Base-by-base conservation (phyloP, 2,888 invertebrate species). In the Melikaiella ostensackeni region DNA sequence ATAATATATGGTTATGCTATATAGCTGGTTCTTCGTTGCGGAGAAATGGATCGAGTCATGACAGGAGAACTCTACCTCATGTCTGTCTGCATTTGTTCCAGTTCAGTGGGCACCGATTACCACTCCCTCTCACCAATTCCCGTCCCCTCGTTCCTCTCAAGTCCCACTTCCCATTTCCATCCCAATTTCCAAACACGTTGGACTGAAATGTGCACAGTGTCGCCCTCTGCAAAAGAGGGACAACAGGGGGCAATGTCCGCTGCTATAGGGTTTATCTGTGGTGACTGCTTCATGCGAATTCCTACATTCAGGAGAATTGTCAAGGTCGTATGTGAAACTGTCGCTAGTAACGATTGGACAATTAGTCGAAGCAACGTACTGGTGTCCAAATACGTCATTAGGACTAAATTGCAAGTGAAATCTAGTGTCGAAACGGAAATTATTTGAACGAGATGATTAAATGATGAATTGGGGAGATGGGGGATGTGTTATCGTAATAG, bases 11-110 rank as follows among this genome's bases (percentile, higher is more conserved):
- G 46, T 70, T 55, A 70, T 70, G 50, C 11, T 70, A 13, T 70
- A 70, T 55, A 30, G 24, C 46, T 66, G 70, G 70, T 50, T 70
- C 70, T 27, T 59, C 30, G 30, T 70, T 70, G 70, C n/a, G 30
- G 50, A 50, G 70, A 70, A 70, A 70, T 70, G 50, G 19, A 70
- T 70, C 50, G 50, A 70, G 50, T 70, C 70, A 70, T 70, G 70
- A 70, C 70, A 70, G 70, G 50, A 77, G 81, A 78, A 79, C 83
- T 84, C 84, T 81, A 82, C 82, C 84, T 85, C 86, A 83, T 84
- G 88, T 89, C 88, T 86, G 86, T 88, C 86, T 87, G 84, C 86
- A 85, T 89, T 89, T 88, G 88, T 89, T 89, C 88, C 88, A 88
- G 86, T 88, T 88, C 89, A 88, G 84, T 87, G 89, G 83, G 83